These are phyloP conservation scores for Falco novaeseelandiae DNA, from an alignment of 2,797 vertebrate genomes.

Conservation along the genomic window DNA sequence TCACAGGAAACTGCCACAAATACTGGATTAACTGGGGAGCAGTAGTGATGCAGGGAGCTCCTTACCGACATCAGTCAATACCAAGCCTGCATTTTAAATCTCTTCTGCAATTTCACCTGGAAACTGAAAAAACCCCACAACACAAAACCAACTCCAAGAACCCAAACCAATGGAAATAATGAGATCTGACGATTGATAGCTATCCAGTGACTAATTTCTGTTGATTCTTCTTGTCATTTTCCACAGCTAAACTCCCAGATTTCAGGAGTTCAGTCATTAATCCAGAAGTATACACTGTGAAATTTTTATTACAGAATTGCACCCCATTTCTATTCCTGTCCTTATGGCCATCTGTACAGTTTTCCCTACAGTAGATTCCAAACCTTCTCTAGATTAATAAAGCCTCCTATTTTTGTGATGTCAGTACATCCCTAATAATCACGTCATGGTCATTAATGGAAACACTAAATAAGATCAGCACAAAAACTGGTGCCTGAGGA, in stretches of 20 bases:
- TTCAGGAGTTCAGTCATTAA: background rate
- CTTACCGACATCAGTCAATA: background rate
- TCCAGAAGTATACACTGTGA: background rate
- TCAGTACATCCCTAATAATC: background rate
- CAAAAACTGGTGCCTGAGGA: background rate
- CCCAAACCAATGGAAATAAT: background rate
- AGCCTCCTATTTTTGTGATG: background rate
- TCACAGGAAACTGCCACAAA: background rate
- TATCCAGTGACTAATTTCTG: background rate
- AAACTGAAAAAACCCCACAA: background rate
- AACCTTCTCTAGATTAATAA: background rate
- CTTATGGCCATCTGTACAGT: background rate
- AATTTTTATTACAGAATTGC: background rate
- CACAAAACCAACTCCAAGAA: background rate
- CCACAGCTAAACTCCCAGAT: background rate
- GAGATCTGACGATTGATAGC: background rate
- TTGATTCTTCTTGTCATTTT: background rate
- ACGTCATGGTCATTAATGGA: background rate
- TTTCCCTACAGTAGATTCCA: background rate
- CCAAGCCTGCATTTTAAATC: background rate
- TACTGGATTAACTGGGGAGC: background rate
- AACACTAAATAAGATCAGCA: background rate
- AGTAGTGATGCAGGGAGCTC: rapidly evolving
- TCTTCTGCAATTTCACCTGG: background rate
- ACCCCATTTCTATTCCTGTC: background rate